Conservation (phyloP, 2,888 invertebrate species). For the Eupeodes luniger region DNA sequence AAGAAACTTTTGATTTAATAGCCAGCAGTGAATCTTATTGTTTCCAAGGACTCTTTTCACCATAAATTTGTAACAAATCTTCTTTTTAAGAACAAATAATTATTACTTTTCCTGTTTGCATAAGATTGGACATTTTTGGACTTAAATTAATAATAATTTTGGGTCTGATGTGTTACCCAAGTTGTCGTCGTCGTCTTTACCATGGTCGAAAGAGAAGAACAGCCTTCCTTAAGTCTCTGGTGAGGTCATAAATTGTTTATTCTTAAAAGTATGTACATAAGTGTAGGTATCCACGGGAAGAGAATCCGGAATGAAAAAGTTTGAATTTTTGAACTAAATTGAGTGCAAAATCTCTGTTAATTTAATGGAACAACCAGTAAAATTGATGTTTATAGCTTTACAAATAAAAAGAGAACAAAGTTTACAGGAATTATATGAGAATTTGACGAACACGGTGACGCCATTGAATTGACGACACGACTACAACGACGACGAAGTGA, state of each 20-base stretch:
- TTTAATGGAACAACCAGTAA: conserved; percentile 42
- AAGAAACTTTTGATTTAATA: conserved; percentile 31
- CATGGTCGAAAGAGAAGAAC: background rate
- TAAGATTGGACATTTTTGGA: background rate
- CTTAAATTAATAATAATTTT: background rate
- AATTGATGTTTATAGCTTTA: conserved; percentile 64
- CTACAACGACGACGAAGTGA: background rate
- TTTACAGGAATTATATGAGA: background rate
- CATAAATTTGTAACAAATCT: background rate
- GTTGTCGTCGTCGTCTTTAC: background rate
- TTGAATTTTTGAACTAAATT: conserved; percentile 17
- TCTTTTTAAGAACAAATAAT: background rate
- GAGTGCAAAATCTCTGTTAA: conserved; percentile 54
- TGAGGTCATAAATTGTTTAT: conserved; percentile 56
- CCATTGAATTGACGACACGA: background rate
- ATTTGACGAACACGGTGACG: background rate
- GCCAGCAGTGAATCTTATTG: conserved; percentile 1
- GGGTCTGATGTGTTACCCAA: background rate
- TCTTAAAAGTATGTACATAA: background rate
- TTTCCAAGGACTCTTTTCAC: background rate
- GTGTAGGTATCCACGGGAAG: background rate
- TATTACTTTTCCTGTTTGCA: background rate
- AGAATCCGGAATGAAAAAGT: conserved; percentile 25
- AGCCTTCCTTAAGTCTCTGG: conserved; percentile 8
- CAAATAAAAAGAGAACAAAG: conserved; percentile 12